Conservation (phyloP, 1,140 invertebrate species). For the Mizuhopecten yessoensis region DNA sequence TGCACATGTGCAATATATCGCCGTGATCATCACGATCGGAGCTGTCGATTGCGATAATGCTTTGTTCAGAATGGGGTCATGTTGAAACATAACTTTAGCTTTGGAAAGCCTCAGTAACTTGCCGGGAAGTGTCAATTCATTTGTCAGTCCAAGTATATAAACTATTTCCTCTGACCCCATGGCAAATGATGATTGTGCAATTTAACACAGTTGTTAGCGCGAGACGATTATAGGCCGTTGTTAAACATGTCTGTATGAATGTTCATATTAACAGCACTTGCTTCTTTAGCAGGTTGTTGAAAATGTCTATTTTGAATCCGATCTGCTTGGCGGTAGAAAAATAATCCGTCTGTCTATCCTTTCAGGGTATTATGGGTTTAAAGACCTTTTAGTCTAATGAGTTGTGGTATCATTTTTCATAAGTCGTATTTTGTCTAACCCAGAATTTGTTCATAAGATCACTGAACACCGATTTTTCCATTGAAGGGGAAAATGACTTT, state of each 20-base stretch:
- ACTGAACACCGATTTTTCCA: neutral
- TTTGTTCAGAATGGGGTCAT: slow-evolving; percentile 70
- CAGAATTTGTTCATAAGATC: neutral
- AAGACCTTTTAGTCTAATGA: neutral
- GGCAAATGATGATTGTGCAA: neutral
- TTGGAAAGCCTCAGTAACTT: neutral
- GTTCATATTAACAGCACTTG: neutral
- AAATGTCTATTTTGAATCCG: slow-evolving; percentile 22
- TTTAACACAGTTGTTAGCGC: neutral
- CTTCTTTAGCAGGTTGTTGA: neutral
- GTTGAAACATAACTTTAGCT: slow-evolving; percentile 47
- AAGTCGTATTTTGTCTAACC: neutral
- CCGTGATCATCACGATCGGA: slow-evolving; percentile 52
- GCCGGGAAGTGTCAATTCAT: slow-evolving; percentile 22
- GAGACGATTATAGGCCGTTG: neutral
- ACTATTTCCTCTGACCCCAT: slow-evolving; percentile 47
- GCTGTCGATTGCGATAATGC: slow-evolving; percentile 72
- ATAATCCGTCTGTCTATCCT: neutral
- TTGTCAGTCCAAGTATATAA: slow-evolving; percentile 24
- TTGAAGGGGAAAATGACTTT: neutral
- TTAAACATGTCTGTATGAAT: neutral
- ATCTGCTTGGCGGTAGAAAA: slow-evolving; percentile 6
- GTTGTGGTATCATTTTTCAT: neutral
- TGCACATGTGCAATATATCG: slow-evolving; percentile 63
- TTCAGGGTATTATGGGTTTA: slow-evolving; percentile 30